phyloP scores from a whole-genome alignment of 2,888 invertebrate species.

The Nymphalis urticae region DNA sequence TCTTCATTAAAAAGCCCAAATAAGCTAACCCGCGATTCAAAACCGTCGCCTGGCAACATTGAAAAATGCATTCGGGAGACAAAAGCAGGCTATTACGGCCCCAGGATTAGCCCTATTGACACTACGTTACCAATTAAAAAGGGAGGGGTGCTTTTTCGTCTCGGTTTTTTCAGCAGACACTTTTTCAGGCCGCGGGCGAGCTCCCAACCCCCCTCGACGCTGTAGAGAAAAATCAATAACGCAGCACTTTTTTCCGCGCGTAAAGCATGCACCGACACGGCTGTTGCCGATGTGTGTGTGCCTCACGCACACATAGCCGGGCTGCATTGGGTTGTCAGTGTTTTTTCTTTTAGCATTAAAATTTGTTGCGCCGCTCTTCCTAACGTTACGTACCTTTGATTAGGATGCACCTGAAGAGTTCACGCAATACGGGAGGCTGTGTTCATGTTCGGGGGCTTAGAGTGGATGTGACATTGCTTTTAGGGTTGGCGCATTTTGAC shows the following conservation, averaged over 20 bases:
- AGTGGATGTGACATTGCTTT: constrained; percentile 33
- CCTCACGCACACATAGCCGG: constrained; percentile 61
- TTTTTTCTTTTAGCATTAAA: constrained; percentile 72
- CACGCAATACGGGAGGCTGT: constrained; percentile 48
- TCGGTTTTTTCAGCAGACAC: constrained; percentile 81
- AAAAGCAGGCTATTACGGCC: constrained; percentile 77
- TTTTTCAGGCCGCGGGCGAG: constrained; percentile 80
- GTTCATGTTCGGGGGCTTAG: constrained; percentile 36
- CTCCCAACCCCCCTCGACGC: constrained; percentile 61
- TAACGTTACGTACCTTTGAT: constrained; percentile 59
- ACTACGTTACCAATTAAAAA: constrained; percentile 82
- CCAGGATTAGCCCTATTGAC: constrained; percentile 81
- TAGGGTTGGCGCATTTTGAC: constrained; percentile 16
- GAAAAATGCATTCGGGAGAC: constrained; percentile 77
- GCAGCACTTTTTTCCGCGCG: constrained; percentile 83
- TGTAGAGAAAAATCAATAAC: constrained; percentile 82
- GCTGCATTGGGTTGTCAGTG: constrained; percentile 65
- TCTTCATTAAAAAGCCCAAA: constrained; percentile 44
- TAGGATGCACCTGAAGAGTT: constrained; percentile 64
- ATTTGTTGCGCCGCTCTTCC: constrained; percentile 57
- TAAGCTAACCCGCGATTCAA: constrained; percentile 45
- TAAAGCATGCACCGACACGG: constrained; percentile 81
- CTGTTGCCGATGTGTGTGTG: constrained; percentile 52
- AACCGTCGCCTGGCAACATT: constrained; percentile 66
- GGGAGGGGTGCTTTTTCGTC: constrained; percentile 81